Evolutionary conservation across 2,113 vertebrate species (phyloP).

Genomic region (Abramis brama): DNA sequence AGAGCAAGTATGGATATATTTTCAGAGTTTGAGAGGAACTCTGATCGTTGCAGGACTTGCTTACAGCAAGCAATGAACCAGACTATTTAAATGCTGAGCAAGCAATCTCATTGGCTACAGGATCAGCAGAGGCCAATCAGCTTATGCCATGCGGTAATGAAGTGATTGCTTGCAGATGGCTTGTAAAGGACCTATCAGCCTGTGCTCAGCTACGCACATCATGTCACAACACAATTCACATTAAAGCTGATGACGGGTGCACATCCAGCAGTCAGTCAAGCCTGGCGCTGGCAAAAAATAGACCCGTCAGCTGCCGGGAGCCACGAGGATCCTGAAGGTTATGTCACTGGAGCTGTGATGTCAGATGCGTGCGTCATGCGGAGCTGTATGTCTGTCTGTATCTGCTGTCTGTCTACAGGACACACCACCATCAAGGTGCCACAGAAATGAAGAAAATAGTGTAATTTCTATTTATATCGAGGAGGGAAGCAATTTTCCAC

Average conservation of each 20-base stretch:
- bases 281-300: background rate
- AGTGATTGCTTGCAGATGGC: too few relatives aligned
- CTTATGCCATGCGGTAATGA: too few relatives aligned
- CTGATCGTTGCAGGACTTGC: too few relatives aligned
- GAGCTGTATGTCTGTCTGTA: too few relatives aligned
- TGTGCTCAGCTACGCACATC: too few relatives aligned
- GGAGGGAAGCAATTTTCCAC: conserved; percentile 54
- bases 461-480: conserved; percentile 36
- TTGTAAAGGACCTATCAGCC: too few relatives aligned
- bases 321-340: background rate
- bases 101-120: too few relatives aligned
- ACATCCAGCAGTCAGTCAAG: conserved; percentile 15
- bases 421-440: background rate
- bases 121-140: too few relatives aligned
- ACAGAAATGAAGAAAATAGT: conserved; percentile 4
- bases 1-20: too few relatives aligned
- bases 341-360: conserved; percentile 20
- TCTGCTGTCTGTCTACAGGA: conserved; percentile 1
- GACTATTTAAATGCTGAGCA: too few relatives aligned
- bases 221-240: background rate
- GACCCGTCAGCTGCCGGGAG: background rate
- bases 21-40: too few relatives aligned
- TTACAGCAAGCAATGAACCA: too few relatives aligned
- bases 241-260: background rate
- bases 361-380: background rate